Conservation (phyloP, 2,113 vertebrate species). For the Scomber colias region DNA sequence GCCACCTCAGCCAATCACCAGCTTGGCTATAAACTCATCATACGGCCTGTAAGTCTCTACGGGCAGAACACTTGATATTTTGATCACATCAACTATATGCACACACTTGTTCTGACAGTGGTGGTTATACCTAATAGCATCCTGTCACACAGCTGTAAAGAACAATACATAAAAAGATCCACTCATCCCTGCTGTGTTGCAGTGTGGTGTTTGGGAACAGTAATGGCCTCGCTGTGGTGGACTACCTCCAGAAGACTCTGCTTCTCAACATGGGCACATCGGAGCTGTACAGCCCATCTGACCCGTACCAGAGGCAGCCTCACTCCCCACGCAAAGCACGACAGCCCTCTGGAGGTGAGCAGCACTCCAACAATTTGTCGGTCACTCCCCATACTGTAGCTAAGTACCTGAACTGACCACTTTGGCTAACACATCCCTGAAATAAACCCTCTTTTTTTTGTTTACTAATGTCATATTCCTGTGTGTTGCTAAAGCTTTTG, state of each 20-base stretch:
- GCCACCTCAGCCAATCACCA: slow-evolving; percentile 98
- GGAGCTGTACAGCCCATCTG: slow-evolving; percentile 93
- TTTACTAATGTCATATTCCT: not conserved
- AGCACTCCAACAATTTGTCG: not conserved
- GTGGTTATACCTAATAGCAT: slow-evolving; percentile 16
- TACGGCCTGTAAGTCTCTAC: slow-evolving; percentile 92
- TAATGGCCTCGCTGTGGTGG: slow-evolving; percentile 94
- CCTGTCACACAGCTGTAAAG: slow-evolving; percentile 10
- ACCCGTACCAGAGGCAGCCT: slow-evolving; percentile 93
- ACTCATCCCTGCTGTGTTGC: slow-evolving; percentile 20
- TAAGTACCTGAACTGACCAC: not conserved
- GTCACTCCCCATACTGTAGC: not conserved
- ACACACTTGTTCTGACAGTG: not conserved
- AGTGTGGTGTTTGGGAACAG: slow-evolving; percentile 98
- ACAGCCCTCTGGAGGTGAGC: slow-evolving; percentile 94
- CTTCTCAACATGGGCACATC: slow-evolving; percentile 93
- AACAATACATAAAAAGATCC: no score
- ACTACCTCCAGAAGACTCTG: slow-evolving; percentile 96
- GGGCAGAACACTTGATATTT: not conserved
- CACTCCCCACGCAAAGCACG: slow-evolving; percentile 93
- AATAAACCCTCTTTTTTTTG: not conserved
- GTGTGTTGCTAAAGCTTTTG: slow-evolving; percentile 2
- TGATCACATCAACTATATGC: slow-evolving; percentile 2
- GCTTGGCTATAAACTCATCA: slow-evolving; percentile 94
- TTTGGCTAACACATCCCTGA: not conserved